A percentile compares a stretch with the other conserved stretches of the same genome.
Conservation (phyloP, 2,797 vertebrate species). For the Neostethus bicornis region DNA sequence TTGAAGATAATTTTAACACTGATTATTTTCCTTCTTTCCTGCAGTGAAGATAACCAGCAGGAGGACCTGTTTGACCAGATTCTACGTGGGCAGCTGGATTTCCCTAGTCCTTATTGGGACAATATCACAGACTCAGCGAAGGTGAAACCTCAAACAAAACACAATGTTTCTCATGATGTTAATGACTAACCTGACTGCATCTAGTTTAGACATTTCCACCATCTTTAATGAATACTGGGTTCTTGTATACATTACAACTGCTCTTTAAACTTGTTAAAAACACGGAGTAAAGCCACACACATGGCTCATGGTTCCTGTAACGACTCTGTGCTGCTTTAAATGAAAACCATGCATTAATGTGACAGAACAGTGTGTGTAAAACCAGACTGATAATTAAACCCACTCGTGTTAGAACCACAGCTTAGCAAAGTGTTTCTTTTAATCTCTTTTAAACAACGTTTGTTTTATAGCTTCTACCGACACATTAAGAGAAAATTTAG, state of each 20-base stretch:
- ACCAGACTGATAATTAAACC: conserved; percentile 57
- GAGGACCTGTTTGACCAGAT: conserved; percentile 99
- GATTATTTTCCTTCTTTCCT: conserved; percentile 12
- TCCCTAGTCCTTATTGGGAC: conserved; percentile 97
- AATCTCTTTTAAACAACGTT: background rate
- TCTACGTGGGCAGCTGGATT: conserved; percentile 89
- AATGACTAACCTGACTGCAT: too few relatives aligned
- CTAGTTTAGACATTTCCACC: background rate
- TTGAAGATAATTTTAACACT: too few relatives aligned
- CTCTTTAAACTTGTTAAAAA: conserved; percentile 1
- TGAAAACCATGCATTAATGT: conserved; percentile 51
- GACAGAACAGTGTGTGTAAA: conserved; percentile 46
- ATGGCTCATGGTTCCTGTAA: conserved; percentile 18
- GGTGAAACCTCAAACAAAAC: conserved; percentile 68
- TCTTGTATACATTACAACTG: conserved; percentile 2
- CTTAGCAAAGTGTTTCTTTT: background rate
- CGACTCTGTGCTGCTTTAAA: conserved; percentile 39
- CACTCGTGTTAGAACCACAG: conserved; percentile 24
- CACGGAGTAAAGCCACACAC: conserved; percentile 6
- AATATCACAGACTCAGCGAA: conserved; percentile 93
- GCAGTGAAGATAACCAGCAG: conserved; percentile 93
- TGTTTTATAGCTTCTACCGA: background rate
- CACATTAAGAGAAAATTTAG: too few relatives aligned
- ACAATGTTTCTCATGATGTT: too few relatives aligned
- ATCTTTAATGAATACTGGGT: background rate